Evolutionary conservation across 2,797 vertebrate species (phyloP).

Genomic region (Heliangelus exortis): DNA sequence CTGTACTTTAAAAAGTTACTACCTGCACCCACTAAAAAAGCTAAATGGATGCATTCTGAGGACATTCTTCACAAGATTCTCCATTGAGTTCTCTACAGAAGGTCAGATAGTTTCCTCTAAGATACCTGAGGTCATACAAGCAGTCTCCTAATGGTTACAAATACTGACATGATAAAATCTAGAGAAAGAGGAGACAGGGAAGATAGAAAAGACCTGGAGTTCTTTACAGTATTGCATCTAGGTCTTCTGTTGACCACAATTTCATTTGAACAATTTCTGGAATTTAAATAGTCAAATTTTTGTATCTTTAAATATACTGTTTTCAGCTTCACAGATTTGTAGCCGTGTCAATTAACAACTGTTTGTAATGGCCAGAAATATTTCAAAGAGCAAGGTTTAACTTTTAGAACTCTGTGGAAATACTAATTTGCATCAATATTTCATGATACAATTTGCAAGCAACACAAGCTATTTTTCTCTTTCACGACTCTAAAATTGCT

Average conservation of each 20-base stretch:
- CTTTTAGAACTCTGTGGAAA: neutral
- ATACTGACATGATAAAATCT: neutral
- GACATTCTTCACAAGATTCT: neutral
- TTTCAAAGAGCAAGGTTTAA: neutral
- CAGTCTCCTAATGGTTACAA: neutral
- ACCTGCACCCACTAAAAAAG: neutral
- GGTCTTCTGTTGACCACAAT: neutral
- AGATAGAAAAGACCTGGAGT: neutral
- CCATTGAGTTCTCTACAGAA: neutral
- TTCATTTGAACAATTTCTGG: neutral
- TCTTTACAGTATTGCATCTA: neutral
- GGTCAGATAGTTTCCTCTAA: neutral
- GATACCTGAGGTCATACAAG: neutral
- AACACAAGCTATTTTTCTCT: neutral
- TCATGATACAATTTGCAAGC: neutral
- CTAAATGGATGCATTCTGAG: neutral
- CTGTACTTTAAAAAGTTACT: neutral
- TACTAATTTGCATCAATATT: neutral
- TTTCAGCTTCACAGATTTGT: neutral
- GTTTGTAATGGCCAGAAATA: neutral
- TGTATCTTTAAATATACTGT: neutral
- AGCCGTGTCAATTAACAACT: neutral
- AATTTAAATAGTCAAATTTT: neutral
- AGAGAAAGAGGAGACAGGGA: neutral
- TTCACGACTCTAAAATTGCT: neutral